phyloP scores from a whole-genome alignment of 2,113 vertebrate genomes.

The Antechinus stuartii region DNA sequence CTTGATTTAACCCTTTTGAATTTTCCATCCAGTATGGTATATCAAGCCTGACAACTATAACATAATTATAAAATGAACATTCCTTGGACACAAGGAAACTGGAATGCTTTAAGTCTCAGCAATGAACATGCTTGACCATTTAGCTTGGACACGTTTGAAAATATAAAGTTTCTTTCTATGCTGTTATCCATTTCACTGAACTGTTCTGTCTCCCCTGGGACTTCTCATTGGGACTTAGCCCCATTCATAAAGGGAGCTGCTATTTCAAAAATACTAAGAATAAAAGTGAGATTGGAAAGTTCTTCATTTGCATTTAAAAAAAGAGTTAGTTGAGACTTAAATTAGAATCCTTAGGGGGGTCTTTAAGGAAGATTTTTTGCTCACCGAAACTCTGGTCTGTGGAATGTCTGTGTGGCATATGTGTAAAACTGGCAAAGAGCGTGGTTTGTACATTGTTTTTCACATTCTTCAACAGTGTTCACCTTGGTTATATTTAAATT shows the following conservation, averaged over 20 bases:
- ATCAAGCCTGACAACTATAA: neutral
- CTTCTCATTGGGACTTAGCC: neutral
- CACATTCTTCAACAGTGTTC: conserved; percentile 80
- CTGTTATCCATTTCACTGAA: neutral
- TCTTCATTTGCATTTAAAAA: neutral
- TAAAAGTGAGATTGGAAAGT: neutral
- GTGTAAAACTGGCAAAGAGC: conserved; percentile 86
- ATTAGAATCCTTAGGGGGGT: neutral
- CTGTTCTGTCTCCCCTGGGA: neutral
- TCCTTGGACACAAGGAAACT: neutral
- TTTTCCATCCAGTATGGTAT: neutral
- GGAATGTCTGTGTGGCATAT: conserved; percentile 75
- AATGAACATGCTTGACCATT: neutral
- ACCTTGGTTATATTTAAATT: conserved; percentile 75
- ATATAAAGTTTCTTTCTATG: neutral
- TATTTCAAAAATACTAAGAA: neutral
- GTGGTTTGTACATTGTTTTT: conserved; percentile 83
- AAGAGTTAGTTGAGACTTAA: neutral
- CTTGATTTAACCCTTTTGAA: neutral
- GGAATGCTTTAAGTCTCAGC: neutral
- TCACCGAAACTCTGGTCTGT: conserved; percentile 76
- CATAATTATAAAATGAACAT: neutral
- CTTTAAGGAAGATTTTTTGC: conserved; percentile 23
- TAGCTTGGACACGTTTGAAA: neutral
- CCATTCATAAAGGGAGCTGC: neutral